Conservation (phyloP, 2,797 vertebrate species). For the Tamandua tetradactyla region DNA sequence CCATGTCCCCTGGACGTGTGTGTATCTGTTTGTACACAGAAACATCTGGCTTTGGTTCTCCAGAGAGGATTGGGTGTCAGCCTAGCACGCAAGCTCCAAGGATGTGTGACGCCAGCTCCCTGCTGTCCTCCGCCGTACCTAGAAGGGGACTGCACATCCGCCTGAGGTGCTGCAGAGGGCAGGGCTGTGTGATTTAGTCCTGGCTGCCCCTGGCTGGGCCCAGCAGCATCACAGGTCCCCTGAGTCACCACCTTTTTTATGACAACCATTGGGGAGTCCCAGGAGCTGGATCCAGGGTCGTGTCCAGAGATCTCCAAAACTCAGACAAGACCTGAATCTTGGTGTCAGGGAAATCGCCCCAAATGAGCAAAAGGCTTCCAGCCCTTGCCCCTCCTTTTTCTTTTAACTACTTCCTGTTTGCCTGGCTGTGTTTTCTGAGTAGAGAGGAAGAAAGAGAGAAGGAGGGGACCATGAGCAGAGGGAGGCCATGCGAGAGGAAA, state of each 20-base stretch:
- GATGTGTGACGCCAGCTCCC: not conserved
- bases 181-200: not conserved
- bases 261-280: not conserved
- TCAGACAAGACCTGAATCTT: not conserved
- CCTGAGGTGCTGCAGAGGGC: not conserved
- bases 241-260: not conserved
- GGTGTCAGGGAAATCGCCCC: not conserved
- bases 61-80: too few species aligned
- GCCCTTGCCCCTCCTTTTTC: not conserved
- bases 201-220: not conserved
- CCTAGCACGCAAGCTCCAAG: not conserved
- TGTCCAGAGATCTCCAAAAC: not conserved
- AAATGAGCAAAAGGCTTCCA: not conserved
- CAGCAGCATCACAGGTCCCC: not conserved
- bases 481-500: not conserved
- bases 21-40: not conserved
- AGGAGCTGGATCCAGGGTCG: not conserved
- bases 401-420: constrained; percentile 45
- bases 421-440: not conserved
- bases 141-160: not conserved
- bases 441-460: not conserved
- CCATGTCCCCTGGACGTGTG: not conserved
- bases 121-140: not conserved
- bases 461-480: too few species aligned
- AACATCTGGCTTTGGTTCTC: not conserved